Conservation (phyloP, 2,113 vertebrate species). For the Dicrurus megarhynchus region DNA sequence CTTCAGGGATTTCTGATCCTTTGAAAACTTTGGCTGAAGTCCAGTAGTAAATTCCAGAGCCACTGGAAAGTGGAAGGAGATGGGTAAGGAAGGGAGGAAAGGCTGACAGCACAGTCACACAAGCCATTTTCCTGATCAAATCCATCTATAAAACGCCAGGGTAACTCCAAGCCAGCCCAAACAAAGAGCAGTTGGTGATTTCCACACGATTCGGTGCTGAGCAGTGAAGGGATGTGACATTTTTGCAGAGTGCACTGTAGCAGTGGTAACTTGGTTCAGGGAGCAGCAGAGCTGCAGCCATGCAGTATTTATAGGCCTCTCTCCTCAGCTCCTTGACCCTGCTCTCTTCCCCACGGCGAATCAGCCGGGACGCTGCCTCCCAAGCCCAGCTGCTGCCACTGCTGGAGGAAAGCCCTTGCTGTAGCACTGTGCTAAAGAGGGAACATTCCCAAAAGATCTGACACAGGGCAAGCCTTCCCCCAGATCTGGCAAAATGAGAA, state of each 20-base stretch:
- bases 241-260: background rate
- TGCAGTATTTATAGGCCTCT: background rate
- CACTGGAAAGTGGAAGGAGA: background rate
- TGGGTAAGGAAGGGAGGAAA: background rate
- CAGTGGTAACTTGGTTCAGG: background rate
- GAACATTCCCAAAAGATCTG: background rate
- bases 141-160: background rate
- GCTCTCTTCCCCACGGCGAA: background rate
- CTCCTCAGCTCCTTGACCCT: background rate
- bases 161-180: background rate
- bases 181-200: accelerated
- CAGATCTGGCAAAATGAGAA: background rate
- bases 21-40: background rate
- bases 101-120: background rate
- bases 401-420: background rate
- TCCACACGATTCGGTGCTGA: background rate
- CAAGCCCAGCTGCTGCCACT: background rate
- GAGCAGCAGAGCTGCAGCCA: background rate
- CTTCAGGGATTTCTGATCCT: background rate
- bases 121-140: background rate
- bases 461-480: background rate
- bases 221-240: background rate
- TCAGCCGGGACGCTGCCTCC: background rate
- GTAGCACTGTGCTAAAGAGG: background rate
- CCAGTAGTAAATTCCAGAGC: background rate